A percentile compares a stretch with the other conserved stretches of the same genome.
Conservation (phyloP, 2,888 invertebrate genomes). For the Athrips mouffetella region DNA sequence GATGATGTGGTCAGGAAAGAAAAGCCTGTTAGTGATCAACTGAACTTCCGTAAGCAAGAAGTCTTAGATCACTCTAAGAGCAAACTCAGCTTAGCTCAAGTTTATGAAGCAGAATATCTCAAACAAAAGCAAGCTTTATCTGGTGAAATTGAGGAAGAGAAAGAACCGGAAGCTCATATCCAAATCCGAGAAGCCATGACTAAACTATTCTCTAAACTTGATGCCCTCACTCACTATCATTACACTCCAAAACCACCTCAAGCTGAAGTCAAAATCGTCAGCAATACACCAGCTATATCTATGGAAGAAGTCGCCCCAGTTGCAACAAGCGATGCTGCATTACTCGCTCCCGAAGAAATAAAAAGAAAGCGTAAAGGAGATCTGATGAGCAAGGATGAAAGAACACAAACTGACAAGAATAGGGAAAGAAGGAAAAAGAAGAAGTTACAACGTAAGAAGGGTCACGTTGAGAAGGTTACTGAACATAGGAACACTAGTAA, state of each 20-base stretch:
- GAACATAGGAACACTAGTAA: constrained; percentile 77
- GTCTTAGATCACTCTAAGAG: constrained; percentile 96
- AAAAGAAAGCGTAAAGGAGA: constrained; percentile 79
- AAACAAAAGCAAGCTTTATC: constrained; percentile 80
- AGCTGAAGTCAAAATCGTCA: constrained; percentile 93
- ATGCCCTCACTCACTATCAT: constrained; percentile 95
- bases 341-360: constrained; percentile 96
- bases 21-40: constrained; percentile 88
- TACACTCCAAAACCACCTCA: constrained; percentile 92
- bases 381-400: constrained; percentile 85
- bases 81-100: constrained; percentile 93
- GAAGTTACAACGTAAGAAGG: constrained; percentile 80
- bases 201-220: constrained; percentile 89
- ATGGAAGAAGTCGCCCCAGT: constrained; percentile 98
- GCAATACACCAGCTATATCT: constrained; percentile 92
- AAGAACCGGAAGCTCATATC: constrained; percentile 86
- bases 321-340: constrained; percentile 88
- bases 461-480: constrained; percentile 59
- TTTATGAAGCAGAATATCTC: constrained; percentile 94
- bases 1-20: constrained; percentile 94
- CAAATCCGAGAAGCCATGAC: constrained; percentile 87
- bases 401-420: constrained; percentile 91
- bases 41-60: constrained; percentile 91
- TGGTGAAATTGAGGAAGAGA: constrained; percentile 78
- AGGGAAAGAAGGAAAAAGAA: constrained; percentile 93